Base-by-base conservation (phyloP, 2,888 invertebrate genomes). In the Apoderus coryli region DNA sequence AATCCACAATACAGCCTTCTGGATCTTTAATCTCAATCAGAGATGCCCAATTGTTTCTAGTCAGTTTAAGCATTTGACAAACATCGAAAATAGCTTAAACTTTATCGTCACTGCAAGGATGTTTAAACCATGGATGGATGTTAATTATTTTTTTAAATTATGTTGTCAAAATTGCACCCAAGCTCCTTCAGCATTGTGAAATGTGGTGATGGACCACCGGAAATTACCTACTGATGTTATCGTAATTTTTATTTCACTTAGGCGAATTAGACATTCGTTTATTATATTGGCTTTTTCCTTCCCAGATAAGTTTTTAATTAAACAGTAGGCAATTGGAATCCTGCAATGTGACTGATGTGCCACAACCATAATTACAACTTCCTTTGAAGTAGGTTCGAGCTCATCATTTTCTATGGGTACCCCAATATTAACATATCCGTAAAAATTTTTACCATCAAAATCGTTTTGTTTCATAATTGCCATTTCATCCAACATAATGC, bases 281-380 rank as follows among this genome's bases (percentile, higher is more conserved):
- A 44, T 29, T 22, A 42, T 34, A 32, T 38, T 37, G 9, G 40
- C 38, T 29, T 35, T 31, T 28, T 37, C 35, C 11, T 11, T 16
- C 10, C 37, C 43, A 22, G 34, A 34, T n/a, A 44, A 23, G 2
- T 23, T 23, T 22, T 39, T 37, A 22, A 40, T 41, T 7, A 44
- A 39, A 35, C 34, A 43, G 32, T 44, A 44, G 6, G 36, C 40
- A 23, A 44, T 31, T 25, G 44, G 44, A 22, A 45, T 16, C 34
- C 45, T 46, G 41, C 44, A 42, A 19, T 37, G 25, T 5, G 25
- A 22, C 26, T 39, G 32, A 10, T 31, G 14, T 4, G 32, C 23
- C n/a, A 41, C 40, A 9, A 43, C 39, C 43, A 44, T 39, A n/a
- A 44, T 12, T n/a, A 43, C 44, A 7, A 43, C 22, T 7, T 36